A percentile compares a stretch with the other conserved stretches of the same genome.
phyloP scores from a whole-genome alignment of 2,797 vertebrate species.

The Pseudocheirus occidentalis region DNA sequence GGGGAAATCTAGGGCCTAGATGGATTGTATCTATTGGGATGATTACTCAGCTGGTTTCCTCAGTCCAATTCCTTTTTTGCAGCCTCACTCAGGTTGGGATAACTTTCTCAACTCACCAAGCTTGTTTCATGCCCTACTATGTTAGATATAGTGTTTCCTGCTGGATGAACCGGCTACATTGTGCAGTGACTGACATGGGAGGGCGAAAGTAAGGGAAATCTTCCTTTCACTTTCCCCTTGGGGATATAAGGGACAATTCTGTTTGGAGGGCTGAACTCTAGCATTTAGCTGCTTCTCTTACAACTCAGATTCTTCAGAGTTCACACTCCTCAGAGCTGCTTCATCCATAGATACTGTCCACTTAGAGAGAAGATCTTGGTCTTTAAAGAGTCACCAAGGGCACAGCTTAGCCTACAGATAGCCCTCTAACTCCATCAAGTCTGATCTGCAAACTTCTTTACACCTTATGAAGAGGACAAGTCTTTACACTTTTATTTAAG shows the following conservation, averaged over 20 bases:
- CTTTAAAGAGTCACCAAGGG: not conserved
- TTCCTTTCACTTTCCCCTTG: not conserved
- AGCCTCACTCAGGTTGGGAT: not conserved
- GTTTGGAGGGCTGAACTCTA: not conserved
- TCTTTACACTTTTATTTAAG: not conserved
- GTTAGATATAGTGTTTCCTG: not conserved
- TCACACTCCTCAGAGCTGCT: not conserved
- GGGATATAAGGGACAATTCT: not conserved
- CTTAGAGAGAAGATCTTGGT: not conserved
- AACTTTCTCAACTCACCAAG: not conserved
- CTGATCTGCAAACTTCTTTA: not conserved
- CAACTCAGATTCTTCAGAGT: too few species aligned
- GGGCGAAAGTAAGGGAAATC: not conserved
- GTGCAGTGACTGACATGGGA: not conserved
- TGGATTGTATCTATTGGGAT: not conserved
- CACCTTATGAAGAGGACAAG: not conserved
- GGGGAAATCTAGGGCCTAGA: too few species aligned
- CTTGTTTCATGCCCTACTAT: not conserved
- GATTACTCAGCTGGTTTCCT: not conserved
- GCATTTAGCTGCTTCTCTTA: not conserved
- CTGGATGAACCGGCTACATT: not conserved
- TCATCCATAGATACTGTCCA: too few species aligned
- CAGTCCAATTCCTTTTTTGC: not conserved
- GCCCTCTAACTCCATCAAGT: not conserved
- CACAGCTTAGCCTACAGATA: not conserved